These are phyloP conservation scores for Gallinago stenura DNA, from an alignment of 2,797 vertebrate genomes.

Conservation along the genomic window DNA sequence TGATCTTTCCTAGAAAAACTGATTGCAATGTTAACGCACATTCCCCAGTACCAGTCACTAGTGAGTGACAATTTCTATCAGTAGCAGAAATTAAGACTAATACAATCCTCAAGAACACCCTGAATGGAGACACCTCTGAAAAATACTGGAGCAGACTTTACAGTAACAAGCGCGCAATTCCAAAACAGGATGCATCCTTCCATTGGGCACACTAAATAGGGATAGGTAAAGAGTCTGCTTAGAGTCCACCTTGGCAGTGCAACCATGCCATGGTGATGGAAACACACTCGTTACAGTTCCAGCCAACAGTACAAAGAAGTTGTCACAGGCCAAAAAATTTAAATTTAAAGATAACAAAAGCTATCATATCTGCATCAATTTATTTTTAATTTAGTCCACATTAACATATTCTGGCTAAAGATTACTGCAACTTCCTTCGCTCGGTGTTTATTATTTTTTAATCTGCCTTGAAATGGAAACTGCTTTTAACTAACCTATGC, in stretches of 20 bases:
- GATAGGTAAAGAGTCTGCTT: not conserved
- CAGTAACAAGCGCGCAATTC: not conserved
- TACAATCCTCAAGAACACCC: not conserved
- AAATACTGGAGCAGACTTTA: not conserved
- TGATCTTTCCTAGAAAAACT: no score
- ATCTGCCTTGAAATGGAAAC: conserved; percentile 52
- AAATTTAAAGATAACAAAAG: conserved; percentile 41
- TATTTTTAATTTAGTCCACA: conserved; percentile 12
- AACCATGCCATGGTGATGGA: not conserved
- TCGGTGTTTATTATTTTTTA: conserved; percentile 46
- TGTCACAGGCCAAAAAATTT: not conserved
- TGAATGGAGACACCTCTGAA: not conserved
- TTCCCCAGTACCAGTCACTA: not conserved
- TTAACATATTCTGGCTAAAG: conserved; percentile 36
- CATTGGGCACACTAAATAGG: not conserved
- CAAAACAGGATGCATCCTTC: not conserved
- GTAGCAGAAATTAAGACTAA: not conserved
- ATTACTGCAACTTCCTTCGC: not conserved
- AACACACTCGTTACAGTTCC: not conserved
- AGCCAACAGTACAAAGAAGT: conserved; percentile 3
- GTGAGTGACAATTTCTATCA: not conserved
- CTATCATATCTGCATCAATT: not conserved
- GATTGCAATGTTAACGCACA: not conserved
- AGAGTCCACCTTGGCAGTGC: not conserved
- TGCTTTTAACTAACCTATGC: not conserved